Percentiles rank a stretch among this genome's conserved stretches.
These are phyloP conservation scores for Ariolimax columbianus DNA, from an alignment of 2,888 invertebrate species.

Conservation along the genomic window DNA sequence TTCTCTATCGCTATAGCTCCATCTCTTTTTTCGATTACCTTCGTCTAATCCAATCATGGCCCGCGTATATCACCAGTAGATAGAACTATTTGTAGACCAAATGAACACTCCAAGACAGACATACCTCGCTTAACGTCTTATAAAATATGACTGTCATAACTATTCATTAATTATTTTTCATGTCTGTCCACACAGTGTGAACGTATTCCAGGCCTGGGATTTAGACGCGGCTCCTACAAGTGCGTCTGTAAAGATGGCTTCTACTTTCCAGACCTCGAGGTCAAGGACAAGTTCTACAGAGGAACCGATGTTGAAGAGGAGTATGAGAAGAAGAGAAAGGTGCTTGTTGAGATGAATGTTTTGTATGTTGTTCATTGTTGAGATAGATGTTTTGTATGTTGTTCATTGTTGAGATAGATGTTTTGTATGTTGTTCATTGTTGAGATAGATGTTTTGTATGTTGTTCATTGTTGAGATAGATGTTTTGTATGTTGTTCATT, in stretches of 20 bases:
- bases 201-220: constrained; percentile 86
- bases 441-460: neutral
- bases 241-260: constrained; percentile 91
- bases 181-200: constrained; percentile 85
- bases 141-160: too few species aligned
- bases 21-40: neutral
- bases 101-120: too few species aligned
- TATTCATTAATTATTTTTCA: neutral
- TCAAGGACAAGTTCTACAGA: constrained; percentile 83
- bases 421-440: too few species aligned
- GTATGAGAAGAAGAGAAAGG: constrained; percentile 92
- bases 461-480: neutral
- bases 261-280: constrained; percentile 85
- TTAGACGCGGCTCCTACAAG: constrained; percentile 91
- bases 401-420: too few species aligned
- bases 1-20: neutral
- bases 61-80: neutral
- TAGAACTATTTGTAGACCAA: too few species aligned
- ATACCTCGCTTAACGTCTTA: too few species aligned
- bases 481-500: too few species aligned
- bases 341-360: constrained; percentile 74
- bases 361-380: neutral
- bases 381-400: too few species aligned
- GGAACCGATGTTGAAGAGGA: constrained; percentile 95
- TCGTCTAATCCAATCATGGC: too few species aligned